These are phyloP conservation scores for Halichoeres trimaculatus DNA, from an alignment of 2,113 vertebrate genomes.

Conservation along the genomic window DNA sequence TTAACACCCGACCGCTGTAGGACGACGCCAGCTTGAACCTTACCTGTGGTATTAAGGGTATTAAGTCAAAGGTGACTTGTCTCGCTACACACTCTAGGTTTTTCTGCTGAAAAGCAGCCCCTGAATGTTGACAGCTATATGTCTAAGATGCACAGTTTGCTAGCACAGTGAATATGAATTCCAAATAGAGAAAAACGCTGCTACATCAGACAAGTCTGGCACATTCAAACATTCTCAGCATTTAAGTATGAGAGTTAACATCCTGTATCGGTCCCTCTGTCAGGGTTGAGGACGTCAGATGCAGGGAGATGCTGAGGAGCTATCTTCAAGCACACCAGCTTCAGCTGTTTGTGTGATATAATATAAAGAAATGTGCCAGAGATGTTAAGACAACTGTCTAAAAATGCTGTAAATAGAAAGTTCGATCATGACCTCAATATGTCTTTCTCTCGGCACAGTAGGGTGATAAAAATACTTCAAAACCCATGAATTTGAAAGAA, in stretches of 20 bases:
- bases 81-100: neutral
- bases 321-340: neutral
- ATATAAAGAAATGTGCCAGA: neutral
- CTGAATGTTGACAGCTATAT: neutral
- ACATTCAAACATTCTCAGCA: constrained; percentile 1
- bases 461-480: constrained; percentile 20
- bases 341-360: neutral
- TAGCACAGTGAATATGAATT: constrained; percentile 6
- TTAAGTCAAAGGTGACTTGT: constrained; percentile 2
- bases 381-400: neutral
- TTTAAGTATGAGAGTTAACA: constrained; percentile 11
- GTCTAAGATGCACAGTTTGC: neutral
- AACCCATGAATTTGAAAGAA: constrained; percentile 12
- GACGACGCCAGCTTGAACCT: constrained; percentile 95
- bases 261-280: neutral
- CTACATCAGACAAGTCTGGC: constrained; percentile 6
- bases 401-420: neutral
- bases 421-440: neutral
- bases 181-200: neutral
- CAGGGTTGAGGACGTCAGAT: no score
- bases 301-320: neutral
- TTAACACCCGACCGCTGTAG: constrained; percentile 93
- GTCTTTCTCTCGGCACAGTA: constrained; percentile 5
- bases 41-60: constrained; percentile 74
- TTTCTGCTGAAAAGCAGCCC: neutral